A percentile compares a stretch with the other conserved stretches of the same genome.
Conservation (phyloP, 2,113 vertebrate species). For the Capreolus pygargus region DNA sequence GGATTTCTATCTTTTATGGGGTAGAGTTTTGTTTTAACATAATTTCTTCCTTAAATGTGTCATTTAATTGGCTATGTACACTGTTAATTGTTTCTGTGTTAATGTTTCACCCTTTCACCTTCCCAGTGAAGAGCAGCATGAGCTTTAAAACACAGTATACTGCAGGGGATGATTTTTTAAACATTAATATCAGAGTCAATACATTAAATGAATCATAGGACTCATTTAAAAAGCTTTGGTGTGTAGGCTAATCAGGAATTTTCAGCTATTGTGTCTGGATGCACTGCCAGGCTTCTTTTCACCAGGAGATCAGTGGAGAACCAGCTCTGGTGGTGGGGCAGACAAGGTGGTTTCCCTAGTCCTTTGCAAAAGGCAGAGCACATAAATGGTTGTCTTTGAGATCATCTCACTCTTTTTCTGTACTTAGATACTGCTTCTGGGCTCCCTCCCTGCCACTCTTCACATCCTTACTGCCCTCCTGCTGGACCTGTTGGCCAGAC, state of each 20-base stretch:
- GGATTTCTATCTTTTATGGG: conserved; percentile 53
- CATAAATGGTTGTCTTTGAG: neutral
- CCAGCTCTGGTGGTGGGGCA: neutral
- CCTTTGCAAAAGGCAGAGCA: neutral
- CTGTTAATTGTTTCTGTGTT: conserved; percentile 59
- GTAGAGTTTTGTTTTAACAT: conserved; percentile 61
- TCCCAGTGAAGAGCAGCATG: conserved; percentile 37
- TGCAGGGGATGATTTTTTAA: conserved; percentile 55
- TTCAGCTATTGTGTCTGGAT: conserved; percentile 47
- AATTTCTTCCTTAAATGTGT: conserved; percentile 70
- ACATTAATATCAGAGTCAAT: conserved; percentile 9
- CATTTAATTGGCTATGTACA: conserved; percentile 55
- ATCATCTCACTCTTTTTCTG: accelerated
- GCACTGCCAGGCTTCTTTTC: conserved; percentile 1
- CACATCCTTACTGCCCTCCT: neutral
- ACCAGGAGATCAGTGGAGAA: conserved; percentile 32
- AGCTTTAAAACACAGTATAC: conserved; percentile 37
- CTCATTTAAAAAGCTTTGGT: conserved; percentile 52
- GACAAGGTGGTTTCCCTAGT: neutral
- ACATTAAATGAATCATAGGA: conserved; percentile 31
- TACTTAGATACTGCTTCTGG: neutral
- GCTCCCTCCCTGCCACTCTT: neutral
- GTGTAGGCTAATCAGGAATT: conserved; percentile 55
- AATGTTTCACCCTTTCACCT: neutral
- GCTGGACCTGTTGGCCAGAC: neutral